Evolutionary conservation across 2,888 invertebrate species (phyloP).

Genomic region (Catocala fraxini): DNA sequence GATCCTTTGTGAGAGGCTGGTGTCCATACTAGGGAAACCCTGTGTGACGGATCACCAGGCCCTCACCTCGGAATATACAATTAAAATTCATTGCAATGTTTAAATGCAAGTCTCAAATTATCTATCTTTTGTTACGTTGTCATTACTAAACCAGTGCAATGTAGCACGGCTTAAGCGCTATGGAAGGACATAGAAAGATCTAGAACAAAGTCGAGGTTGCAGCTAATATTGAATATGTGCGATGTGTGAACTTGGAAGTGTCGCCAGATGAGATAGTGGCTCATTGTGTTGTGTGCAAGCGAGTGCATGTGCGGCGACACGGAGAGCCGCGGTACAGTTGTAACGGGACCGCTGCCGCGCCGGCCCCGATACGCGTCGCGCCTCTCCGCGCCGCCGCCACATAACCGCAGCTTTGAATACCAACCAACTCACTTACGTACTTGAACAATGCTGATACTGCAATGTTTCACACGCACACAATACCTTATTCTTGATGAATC

Average conservation of each 20-base stretch:
- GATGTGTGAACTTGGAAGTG: slow-evolving; percentile 3
- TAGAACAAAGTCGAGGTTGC: too few species aligned
- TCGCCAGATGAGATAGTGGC: slow-evolving; percentile 6
- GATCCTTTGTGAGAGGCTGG: too few species aligned
- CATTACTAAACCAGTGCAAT: too few species aligned
- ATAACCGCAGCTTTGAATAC: slow-evolving; percentile 11
- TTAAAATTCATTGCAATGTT: too few species aligned
- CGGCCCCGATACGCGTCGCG: slow-evolving; percentile 44
- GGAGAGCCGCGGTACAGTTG: slow-evolving; percentile 43
- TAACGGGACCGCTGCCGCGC: slow-evolving; percentile 42
- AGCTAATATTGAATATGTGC: background rate
- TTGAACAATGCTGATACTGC: slow-evolving; percentile 7
- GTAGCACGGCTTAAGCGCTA: too few species aligned
- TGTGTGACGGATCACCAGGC: too few species aligned
- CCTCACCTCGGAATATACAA: too few species aligned
- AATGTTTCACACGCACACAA: slow-evolving; percentile 11
- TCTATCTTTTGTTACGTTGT: too few species aligned
- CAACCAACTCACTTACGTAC: slow-evolving; percentile 12
- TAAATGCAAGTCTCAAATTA: too few species aligned
- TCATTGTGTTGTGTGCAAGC: slow-evolving; percentile 23
- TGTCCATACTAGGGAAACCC: too few species aligned
- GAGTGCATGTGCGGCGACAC: slow-evolving; percentile 17
- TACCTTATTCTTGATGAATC: slow-evolving; percentile 12
- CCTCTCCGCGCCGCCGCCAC: slow-evolving; percentile 7
- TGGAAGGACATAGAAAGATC: too few species aligned